These are phyloP conservation scores for Fragum fragum DNA, from an alignment of 2,888 invertebrate species.

Conservation along the genomic window DNA sequence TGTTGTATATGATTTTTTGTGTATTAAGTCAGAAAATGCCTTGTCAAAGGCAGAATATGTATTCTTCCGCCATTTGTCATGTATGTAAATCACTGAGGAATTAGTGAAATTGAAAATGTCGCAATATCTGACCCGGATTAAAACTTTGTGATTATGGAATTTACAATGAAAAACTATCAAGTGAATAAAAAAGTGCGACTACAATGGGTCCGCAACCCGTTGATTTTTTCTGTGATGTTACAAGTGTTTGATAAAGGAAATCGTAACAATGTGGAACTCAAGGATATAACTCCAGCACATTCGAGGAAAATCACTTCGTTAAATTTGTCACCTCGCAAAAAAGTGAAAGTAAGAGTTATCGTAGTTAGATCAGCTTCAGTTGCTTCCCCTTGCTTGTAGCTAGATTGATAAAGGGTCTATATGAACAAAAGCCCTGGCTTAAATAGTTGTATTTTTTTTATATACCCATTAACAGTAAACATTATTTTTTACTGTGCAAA, in stretches of 20 bases:
- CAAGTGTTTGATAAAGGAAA: slow-evolving; percentile 38
- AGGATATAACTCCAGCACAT: not conserved
- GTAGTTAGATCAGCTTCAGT: not conserved
- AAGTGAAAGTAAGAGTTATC: slow-evolving; percentile 34
- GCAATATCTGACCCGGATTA: no score
- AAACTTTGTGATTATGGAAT: not conserved
- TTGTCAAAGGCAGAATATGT: not conserved
- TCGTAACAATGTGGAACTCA: not conserved
- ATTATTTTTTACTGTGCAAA: no score
- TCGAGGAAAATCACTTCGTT: slow-evolving; percentile 20
- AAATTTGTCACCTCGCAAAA: slow-evolving; percentile 25
- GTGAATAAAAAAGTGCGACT: slow-evolving; percentile 36
- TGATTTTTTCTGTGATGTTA: slow-evolving; percentile 52
- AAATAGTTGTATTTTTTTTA: no score
- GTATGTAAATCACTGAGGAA: not conserved
- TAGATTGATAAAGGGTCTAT: not conserved
- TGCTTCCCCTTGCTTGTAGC: not conserved
- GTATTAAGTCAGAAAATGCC: no score
- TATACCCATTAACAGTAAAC: no score
- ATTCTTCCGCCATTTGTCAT: not conserved
- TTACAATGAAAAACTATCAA: not conserved
- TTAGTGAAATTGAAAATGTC: no score
- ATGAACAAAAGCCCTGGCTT: no score
- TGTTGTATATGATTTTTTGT: no score
- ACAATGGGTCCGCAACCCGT: slow-evolving; percentile 60